Evolutionary conservation across 2,888 invertebrate species (phyloP).

Genomic region (Serripes groenlandicus): DNA sequence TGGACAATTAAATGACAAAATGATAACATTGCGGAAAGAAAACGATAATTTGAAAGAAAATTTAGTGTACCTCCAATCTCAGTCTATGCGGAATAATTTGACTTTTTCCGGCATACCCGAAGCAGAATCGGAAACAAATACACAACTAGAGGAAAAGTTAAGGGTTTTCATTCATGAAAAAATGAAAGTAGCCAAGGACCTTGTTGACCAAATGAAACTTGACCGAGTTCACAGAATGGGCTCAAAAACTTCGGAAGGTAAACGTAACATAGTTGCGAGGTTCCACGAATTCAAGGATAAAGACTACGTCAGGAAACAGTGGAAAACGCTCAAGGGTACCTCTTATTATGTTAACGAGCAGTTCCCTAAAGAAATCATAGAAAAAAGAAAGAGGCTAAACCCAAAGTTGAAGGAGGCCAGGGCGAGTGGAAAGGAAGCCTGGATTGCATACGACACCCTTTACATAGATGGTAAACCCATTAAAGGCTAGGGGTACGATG

Average conservation of each 20-base stretch:
- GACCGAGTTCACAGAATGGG: slow-evolving; percentile 40
- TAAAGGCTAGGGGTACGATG: too few relatives aligned
- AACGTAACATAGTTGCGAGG: slow-evolving; percentile 47
- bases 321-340: slow-evolving; percentile 28
- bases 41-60: slow-evolving; percentile 20
- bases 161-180: slow-evolving; percentile 14
- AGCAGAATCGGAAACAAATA: slow-evolving; percentile 9
- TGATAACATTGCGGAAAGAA: slow-evolving; percentile 21
- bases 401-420: slow-evolving; percentile 26
- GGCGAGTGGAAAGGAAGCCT: slow-evolving; percentile 4
- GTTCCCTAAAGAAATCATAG: slow-evolving; percentile 31
- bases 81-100: slow-evolving; percentile 39
- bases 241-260: slow-evolving; percentile 13
- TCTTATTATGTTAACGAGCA: slow-evolving; percentile 40
- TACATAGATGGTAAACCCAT: slow-evolving; percentile 23
- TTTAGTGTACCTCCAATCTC: slow-evolving; percentile 29
- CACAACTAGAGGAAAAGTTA: slow-evolving; percentile 23
- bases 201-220: slow-evolving; percentile 15
- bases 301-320: slow-evolving; percentile 35
- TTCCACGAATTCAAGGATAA: slow-evolving; percentile 40
- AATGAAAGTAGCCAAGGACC: slow-evolving; percentile 27
- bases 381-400: slow-evolving; percentile 18
- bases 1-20: slow-evolving; percentile 16
- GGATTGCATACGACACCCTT: slow-evolving; percentile 42
- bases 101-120: slow-evolving; percentile 34